These are phyloP conservation scores for Leptogaster cylindrica DNA, from an alignment of 2,888 invertebrate species.

Conservation along the genomic window DNA sequence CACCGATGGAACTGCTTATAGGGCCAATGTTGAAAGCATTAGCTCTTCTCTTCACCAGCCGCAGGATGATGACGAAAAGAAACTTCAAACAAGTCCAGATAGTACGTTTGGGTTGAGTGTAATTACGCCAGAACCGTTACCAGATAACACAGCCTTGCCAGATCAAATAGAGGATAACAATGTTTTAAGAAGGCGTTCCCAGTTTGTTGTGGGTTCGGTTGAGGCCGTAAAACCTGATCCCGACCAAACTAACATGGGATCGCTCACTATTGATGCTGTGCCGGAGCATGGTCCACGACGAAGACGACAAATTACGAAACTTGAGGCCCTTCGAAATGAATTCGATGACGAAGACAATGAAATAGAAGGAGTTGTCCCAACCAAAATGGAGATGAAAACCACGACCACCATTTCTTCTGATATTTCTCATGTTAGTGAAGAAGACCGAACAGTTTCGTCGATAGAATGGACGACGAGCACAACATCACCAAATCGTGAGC, in stretches of 20 bases:
- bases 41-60: slow-evolving; percentile 7
- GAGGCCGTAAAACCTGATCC: slow-evolving; percentile 29
- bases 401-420: background rate
- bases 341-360: slow-evolving; percentile 64
- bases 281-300: slow-evolving; percentile 72
- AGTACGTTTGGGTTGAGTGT: slow-evolving; percentile 9
- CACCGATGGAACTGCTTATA: slow-evolving; percentile 21
- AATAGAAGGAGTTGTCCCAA: slow-evolving; percentile 58
- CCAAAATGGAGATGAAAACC: background rate
- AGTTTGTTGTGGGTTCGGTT: slow-evolving; percentile 73
- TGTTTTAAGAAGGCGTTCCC: slow-evolving; percentile 56
- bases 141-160: background rate
- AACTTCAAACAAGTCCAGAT: background rate
- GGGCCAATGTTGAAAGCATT: slow-evolving; percentile 33
- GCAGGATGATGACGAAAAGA: background rate
- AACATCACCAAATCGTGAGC: background rate
- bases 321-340: slow-evolving; percentile 57
- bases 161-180: slow-evolving; percentile 40
- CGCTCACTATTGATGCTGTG: slow-evolving; percentile 67
- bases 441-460: background rate
- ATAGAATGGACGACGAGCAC: background rate
- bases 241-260: slow-evolving; percentile 48
- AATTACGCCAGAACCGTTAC: slow-evolving; percentile 31
- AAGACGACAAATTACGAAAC: slow-evolving; percentile 51
- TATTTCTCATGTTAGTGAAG: background rate